Conservation (phyloP, 2,888 invertebrate genomes). For the Protophormia terraenovae region DNA sequence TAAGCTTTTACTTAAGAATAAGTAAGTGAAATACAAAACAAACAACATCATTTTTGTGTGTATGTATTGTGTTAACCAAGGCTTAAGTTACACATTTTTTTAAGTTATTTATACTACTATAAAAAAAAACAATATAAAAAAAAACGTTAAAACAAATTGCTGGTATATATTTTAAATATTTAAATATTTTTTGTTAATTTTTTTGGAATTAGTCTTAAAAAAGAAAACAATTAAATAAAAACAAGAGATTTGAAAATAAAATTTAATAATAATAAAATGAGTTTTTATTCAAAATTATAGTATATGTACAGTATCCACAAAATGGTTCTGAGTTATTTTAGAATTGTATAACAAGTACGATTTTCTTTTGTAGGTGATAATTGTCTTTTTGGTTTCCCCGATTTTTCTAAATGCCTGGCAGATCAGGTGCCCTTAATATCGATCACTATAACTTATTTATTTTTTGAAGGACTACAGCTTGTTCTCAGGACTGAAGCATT, state of each 20-base stretch:
- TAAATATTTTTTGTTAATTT: constrained; percentile 50
- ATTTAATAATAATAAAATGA: not conserved
- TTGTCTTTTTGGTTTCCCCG: too few relatives aligned
- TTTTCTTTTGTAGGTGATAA: too few relatives aligned
- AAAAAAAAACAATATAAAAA: constrained; percentile 8
- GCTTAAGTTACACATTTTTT: constrained; percentile 55
- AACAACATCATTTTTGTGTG: constrained; percentile 18
- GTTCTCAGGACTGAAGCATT: too few relatives aligned
- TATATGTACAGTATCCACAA: too few relatives aligned
- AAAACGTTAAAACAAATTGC: constrained; percentile 40
- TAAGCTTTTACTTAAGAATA: constrained; percentile 53
- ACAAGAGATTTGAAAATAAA: constrained; percentile 27
- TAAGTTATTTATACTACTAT: constrained; percentile 58
- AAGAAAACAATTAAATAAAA: constrained; percentile 5
- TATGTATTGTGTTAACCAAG: constrained; percentile 39
- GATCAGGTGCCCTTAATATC: too few relatives aligned
- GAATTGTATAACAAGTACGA: too few relatives aligned
- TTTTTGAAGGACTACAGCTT: too few relatives aligned
- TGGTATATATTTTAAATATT: constrained; percentile 43
- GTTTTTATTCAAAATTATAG: not conserved
- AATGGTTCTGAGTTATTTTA: too few relatives aligned
- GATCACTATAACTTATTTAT: too few relatives aligned
- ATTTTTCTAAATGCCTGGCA: too few relatives aligned
- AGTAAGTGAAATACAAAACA: constrained; percentile 37
- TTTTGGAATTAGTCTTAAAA: constrained; percentile 35